These are phyloP conservation scores for Caenorhabditis virilis DNA, from an alignment of 2,888 invertebrate species.

Conservation along the genomic window DNA sequence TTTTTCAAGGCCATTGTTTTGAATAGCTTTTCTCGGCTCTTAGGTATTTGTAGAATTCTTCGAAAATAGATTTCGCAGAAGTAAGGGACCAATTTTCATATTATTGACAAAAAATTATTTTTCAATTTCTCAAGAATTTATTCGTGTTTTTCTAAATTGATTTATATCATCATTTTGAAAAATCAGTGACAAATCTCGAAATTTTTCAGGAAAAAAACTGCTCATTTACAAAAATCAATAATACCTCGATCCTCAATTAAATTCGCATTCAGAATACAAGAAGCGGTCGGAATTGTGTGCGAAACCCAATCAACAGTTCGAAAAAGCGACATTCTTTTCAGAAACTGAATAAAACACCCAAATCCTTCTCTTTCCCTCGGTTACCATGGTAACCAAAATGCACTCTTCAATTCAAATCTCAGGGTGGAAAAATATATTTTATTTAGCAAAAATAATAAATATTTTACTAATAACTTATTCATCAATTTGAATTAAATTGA, in stretches of 20 bases:
- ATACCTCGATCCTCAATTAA: constrained; percentile 25
- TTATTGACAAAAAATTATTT: not conserved
- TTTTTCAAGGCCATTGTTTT: no score
- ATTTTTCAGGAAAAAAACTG: not conserved
- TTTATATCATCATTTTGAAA: not conserved
- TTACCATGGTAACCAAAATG: constrained; percentile 9
- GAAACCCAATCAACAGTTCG: constrained; percentile 32
- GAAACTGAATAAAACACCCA: not conserved
- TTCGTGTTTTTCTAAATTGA: not conserved
- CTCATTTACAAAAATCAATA: not conserved
- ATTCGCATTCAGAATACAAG: constrained; percentile 7
- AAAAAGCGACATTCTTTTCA: constrained; percentile 30
- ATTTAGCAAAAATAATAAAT: no score
- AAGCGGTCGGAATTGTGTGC: constrained; percentile 18
- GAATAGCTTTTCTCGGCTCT: no score
- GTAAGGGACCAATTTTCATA: not conserved
- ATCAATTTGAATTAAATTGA: no score
- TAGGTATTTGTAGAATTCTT: no score
- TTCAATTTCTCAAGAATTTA: not conserved
- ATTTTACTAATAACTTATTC: no score
- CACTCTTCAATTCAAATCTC: no score
- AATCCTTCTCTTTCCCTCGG: not conserved
- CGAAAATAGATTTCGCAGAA: not conserved
- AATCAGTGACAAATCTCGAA: not conserved
- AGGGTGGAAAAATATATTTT: no score